These are phyloP conservation scores for Anticlea derivata DNA, from an alignment of 2,888 invertebrate species.

Conservation along the genomic window DNA sequence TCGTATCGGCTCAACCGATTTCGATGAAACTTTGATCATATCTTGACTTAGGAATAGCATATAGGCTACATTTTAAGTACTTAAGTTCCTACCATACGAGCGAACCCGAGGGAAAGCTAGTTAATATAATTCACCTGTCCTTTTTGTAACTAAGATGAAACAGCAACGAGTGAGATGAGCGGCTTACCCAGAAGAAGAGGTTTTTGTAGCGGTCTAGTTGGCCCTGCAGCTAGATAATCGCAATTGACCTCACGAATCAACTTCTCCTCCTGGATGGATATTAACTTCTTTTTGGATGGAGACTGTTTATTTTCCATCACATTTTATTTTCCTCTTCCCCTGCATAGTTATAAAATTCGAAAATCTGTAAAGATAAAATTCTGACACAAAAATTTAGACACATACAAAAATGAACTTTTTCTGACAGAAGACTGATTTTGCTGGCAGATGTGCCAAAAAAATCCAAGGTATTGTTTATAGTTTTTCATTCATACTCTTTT, in stretches of 20 bases:
- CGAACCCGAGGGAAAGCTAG: too few relatives aligned
- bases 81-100: too few relatives aligned
- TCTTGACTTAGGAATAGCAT: too few relatives aligned
- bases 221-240: slow-evolving; percentile 51
- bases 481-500: slow-evolving; percentile 5
- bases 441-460: slow-evolving; percentile 26
- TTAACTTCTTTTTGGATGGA: slow-evolving; percentile 69
- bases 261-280: slow-evolving; percentile 70
- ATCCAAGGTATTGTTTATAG: slow-evolving; percentile 38
- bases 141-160: too few relatives aligned
- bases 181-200: slow-evolving; percentile 55
- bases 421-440: slow-evolving; percentile 48
- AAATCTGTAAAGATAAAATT: slow-evolving; percentile 40
- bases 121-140: too few relatives aligned
- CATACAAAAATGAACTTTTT: slow-evolving; percentile 46
- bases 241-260: slow-evolving; percentile 63
- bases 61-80: too few relatives aligned
- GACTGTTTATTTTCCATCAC: slow-evolving; percentile 79
- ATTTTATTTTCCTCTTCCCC: slow-evolving; percentile 72
- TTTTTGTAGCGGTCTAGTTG: slow-evolving; percentile 50
- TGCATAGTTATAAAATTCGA: slow-evolving; percentile 66
- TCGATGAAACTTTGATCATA: too few relatives aligned
- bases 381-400: slow-evolving; percentile 55
- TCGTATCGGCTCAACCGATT: too few relatives aligned
- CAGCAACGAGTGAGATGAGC: background rate